phyloP scores from a whole-genome alignment of 1,140 invertebrate species.

The Achatina immaculata region DNA sequence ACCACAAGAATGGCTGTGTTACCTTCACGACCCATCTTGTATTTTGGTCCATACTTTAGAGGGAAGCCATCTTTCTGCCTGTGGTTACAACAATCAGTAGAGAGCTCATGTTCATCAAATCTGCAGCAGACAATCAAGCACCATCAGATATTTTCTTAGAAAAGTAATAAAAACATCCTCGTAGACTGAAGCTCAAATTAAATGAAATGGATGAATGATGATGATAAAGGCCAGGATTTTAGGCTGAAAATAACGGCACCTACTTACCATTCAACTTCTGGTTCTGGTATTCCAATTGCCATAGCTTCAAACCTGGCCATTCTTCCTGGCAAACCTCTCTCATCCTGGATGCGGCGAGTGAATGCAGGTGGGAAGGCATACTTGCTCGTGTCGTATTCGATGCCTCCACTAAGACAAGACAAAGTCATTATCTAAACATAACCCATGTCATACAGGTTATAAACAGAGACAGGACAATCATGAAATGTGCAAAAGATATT shows the following conservation, averaged over 20 bases:
- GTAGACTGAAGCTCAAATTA: too few species aligned
- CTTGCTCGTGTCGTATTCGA: constrained; percentile 27
- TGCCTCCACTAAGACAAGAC: too few species aligned
- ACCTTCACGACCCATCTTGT: constrained; percentile 54
- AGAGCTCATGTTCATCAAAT: too few species aligned
- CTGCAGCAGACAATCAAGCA: too few species aligned
- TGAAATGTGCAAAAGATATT: background rate
- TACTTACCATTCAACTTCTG: constrained; percentile 64
- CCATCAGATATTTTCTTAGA: too few species aligned
- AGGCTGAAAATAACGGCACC: too few species aligned
- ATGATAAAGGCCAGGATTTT: too few species aligned
- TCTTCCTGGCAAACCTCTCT: constrained; percentile 50
- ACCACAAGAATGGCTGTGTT: constrained; percentile 77
- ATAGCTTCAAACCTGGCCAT: constrained; percentile 63
- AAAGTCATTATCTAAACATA: too few species aligned
- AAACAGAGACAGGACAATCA: background rate
- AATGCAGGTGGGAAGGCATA: constrained; percentile 64
- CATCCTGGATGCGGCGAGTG: constrained; percentile 58
- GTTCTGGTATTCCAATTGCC: constrained; percentile 64
- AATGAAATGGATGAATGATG: too few species aligned
- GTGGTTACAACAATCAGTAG: too few species aligned
- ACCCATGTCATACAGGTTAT: background rate
- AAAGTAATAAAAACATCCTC: too few species aligned
- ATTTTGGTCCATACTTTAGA: constrained; percentile 47
- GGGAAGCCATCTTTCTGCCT: constrained; percentile 60